phyloP scores from a whole-genome alignment of 2,888 invertebrate genomes.

The Monopis laevigella region DNA sequence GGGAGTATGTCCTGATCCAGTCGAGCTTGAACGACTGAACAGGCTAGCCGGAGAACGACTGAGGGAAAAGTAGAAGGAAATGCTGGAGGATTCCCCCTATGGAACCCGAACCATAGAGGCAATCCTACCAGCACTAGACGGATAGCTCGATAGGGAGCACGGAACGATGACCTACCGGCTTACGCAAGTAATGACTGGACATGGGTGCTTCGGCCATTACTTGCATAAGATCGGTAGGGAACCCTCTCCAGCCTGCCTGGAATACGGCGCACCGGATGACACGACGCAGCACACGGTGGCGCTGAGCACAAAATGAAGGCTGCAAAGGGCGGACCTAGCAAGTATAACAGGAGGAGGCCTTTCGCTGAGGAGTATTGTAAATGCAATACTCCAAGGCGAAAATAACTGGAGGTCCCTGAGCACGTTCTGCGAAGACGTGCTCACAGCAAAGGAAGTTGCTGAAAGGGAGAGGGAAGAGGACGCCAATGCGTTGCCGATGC shows the following conservation, averaged over 20 bases:
- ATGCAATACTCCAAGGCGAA: neutral
- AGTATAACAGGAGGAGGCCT: neutral
- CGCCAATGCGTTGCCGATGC: no score
- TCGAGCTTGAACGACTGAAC: no score
- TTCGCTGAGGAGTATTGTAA: neutral
- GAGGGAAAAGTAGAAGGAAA: no score
- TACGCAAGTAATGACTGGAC: constrained; percentile 20
- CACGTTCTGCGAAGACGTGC: neutral
- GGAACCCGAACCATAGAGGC: constrained; percentile 5
- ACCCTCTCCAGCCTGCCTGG: constrained; percentile 10
- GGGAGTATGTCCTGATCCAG: no score
- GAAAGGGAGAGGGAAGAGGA: no score
- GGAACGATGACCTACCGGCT: constrained; percentile 14
- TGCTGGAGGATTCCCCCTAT: constrained; percentile 1
- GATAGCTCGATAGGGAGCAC: no score
- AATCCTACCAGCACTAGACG: neutral
- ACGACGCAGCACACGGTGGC: constrained; percentile 8
- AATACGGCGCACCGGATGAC: constrained; percentile 11
- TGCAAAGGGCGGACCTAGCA: neutral
- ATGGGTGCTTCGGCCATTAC: constrained; percentile 20
- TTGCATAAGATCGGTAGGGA: constrained; percentile 16
- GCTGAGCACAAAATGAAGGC: neutral
- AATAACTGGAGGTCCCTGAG: neutral
- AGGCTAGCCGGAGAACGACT: no score
- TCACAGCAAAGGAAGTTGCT: no score